Evolutionary conservation across 2,888 invertebrate genomes (phyloP).

Genomic region (Rapana venosa): DNA sequence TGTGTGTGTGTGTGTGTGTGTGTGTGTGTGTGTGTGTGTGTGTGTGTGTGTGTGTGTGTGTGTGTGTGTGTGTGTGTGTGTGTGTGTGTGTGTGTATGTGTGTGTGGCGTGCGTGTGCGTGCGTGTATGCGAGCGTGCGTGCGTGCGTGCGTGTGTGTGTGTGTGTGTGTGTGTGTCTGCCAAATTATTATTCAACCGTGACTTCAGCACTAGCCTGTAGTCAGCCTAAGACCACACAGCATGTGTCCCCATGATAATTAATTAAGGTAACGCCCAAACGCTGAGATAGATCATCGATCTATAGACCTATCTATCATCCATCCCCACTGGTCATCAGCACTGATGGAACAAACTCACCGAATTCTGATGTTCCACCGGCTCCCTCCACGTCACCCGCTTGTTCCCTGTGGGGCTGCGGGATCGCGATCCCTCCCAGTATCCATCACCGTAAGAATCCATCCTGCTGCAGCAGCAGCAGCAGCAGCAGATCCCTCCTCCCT

Average conservation of each 20-base stretch:
- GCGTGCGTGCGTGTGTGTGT: neutral
- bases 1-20: neutral
- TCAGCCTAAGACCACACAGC: no score
- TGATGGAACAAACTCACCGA: constrained; percentile 24
- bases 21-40: neutral
- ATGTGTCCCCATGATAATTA: no score
- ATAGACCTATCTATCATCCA: no score
- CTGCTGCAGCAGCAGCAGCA: neutral
- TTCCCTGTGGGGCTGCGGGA: constrained; percentile 44
- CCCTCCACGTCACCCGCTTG: constrained; percentile 70
- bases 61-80: neutral
- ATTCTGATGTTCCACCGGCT: constrained; percentile 63
- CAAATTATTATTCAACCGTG: neutral
- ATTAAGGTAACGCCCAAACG: no score
- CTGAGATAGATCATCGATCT: no score
- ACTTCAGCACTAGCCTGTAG: no score
- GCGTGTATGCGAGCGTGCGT: neutral
- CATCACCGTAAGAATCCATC: constrained; percentile 36
- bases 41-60: neutral
- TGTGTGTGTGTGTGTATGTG: neutral
- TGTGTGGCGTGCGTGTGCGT: neutral
- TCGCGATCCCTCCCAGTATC: constrained; percentile 35
- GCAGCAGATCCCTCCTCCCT: no score
- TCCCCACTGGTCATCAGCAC: no score
- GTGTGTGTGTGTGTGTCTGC: neutral